Percentiles rank a stretch among this genome's conserved stretches.
phyloP scores from a whole-genome alignment of 1,140 invertebrate species.

The Drosophila sulfurigaster region DNA sequence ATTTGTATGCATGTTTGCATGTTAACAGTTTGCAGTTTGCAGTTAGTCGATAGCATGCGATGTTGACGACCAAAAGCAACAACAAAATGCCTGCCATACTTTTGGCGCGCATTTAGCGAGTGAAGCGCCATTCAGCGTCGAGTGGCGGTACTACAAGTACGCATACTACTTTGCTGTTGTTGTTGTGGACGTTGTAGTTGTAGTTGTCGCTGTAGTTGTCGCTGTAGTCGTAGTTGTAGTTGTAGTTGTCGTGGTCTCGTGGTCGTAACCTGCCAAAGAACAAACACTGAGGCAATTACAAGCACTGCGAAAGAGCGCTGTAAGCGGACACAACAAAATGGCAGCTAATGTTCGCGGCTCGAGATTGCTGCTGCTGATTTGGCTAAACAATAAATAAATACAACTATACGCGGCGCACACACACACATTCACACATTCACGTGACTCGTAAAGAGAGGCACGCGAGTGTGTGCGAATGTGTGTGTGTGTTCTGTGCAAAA shows the following conservation, averaged over 20 bases:
- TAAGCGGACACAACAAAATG: conserved; percentile 43
- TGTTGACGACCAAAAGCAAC: not conserved
- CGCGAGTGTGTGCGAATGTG: conserved; percentile 4
- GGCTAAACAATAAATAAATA: conserved; percentile 76
- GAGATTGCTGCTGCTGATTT: conserved; percentile 71
- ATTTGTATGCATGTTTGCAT: conserved; percentile 1
- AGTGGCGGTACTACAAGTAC: conserved; percentile 50
- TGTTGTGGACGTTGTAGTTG: too few species aligned
- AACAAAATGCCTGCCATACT: not conserved
- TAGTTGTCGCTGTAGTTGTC: too few species aligned
- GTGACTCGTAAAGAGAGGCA: conserved; percentile 26
- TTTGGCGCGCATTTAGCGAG: conserved; percentile 58
- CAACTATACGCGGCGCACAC: conserved; percentile 26
- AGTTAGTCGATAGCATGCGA: not conserved
- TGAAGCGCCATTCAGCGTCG: conserved; percentile 60
- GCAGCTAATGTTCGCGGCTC: conserved; percentile 71
- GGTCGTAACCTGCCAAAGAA: not conserved
- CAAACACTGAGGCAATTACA: conserved; percentile 36
- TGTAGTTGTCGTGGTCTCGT: too few species aligned
- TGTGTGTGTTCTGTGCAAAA: conserved; percentile 16
- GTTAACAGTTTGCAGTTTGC: not conserved
- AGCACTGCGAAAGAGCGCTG: not conserved
- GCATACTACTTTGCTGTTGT: too few species aligned
- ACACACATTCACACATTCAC: conserved; percentile 24
- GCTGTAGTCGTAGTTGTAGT: too few species aligned